These are phyloP conservation scores for Thereva unica DNA, from an alignment of 2,888 invertebrate species.

Conservation along the genomic window DNA sequence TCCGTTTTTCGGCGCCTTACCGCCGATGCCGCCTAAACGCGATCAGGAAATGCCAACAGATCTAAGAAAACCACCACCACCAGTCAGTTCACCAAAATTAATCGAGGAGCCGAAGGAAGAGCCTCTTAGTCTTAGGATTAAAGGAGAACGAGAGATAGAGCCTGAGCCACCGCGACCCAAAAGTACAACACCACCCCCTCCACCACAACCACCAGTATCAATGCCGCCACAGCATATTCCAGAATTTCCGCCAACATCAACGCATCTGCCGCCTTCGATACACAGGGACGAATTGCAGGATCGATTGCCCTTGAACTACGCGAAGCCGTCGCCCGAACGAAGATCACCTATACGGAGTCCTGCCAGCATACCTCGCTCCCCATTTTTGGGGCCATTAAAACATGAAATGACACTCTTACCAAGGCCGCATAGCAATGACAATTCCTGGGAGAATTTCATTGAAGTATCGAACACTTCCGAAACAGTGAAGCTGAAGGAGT, in stretches of 20 bases:
- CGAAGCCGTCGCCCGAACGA: slow-evolving; percentile 54
- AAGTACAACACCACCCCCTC: slow-evolving; percentile 45
- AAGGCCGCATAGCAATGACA: slow-evolving; percentile 88
- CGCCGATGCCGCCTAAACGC: slow-evolving; percentile 47
- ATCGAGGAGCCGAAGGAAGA: slow-evolving; percentile 47
- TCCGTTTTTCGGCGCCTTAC: slow-evolving; percentile 52
- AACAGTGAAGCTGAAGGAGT: slow-evolving; percentile 92
- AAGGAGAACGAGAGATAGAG: slow-evolving; percentile 50
- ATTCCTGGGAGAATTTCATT: slow-evolving; percentile 96
- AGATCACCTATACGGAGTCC: slow-evolving; percentile 56
- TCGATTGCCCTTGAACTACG: slow-evolving; percentile 50
- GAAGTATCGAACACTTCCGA: slow-evolving; percentile 88
- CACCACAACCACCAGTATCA: slow-evolving; percentile 50
- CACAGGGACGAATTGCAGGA: slow-evolving; percentile 50
- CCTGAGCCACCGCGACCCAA: slow-evolving; percentile 43
- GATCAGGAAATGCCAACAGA: slow-evolving; percentile 55
- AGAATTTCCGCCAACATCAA: slow-evolving; percentile 53
- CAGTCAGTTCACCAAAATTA: slow-evolving; percentile 47
- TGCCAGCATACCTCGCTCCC: slow-evolving; percentile 55
- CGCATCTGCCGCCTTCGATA: slow-evolving; percentile 53
- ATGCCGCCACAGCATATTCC: slow-evolving; percentile 52
- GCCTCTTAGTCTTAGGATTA: slow-evolving; percentile 51
- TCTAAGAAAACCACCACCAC: slow-evolving; percentile 51
- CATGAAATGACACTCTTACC: slow-evolving; percentile 62
- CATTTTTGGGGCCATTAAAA: slow-evolving; percentile 57